phyloP scores from a whole-genome alignment of 1,140 invertebrate species.

The Oreohelix idahoensis region DNA sequence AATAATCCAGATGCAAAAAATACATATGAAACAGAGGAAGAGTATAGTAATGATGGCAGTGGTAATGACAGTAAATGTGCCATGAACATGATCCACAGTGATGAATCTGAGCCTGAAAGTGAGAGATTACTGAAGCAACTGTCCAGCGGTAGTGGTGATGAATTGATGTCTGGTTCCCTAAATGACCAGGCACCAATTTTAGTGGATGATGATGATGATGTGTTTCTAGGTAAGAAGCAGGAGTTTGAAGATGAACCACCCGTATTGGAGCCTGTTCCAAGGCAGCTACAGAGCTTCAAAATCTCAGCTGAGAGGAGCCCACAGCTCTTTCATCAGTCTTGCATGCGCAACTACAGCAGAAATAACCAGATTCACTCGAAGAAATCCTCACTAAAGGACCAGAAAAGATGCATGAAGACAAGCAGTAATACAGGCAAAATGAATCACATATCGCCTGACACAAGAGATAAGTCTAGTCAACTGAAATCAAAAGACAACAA shows the following conservation, averaged over 20 bases:
- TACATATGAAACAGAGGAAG: slow-evolving; percentile 1
- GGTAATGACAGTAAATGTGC: not conserved
- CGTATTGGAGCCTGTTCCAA: slow-evolving; percentile 8
- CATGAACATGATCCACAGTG: not conserved
- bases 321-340: not conserved
- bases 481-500: not conserved
- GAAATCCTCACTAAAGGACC: not conserved
- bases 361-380: not conserved
- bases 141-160: not conserved
- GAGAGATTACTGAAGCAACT: not conserved
- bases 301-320: not conserved
- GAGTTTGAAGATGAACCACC: slow-evolving; percentile 31
- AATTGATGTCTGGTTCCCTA: not conserved
- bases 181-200: slow-evolving; percentile 13
- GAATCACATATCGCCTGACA: not conserved
- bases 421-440: too few species aligned
- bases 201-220: slow-evolving; percentile 29
- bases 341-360: slow-evolving; percentile 2
- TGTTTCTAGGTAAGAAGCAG: not conserved
- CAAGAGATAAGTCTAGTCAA: not conserved
- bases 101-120: not conserved
- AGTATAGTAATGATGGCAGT: not conserved
- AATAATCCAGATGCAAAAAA: not conserved
- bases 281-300: not conserved
- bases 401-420: not conserved